Evolutionary conservation across 2,113 vertebrate species (phyloP).

Genomic region (Barnardius zonarius): DNA sequence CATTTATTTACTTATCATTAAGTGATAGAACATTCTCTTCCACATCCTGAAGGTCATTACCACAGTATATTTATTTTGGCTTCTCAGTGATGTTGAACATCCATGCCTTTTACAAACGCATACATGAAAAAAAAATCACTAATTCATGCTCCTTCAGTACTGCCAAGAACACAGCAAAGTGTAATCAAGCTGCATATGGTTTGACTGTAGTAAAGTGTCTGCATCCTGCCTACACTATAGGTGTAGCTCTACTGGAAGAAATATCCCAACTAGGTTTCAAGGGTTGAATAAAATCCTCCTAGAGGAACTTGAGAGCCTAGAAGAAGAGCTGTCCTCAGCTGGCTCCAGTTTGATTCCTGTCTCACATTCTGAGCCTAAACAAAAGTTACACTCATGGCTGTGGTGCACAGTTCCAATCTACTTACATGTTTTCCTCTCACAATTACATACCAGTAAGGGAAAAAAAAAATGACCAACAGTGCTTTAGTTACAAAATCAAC

Average conservation of each 20-base stretch:
- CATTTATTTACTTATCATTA: slow-evolving; percentile 33
- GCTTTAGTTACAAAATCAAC: slow-evolving; percentile 5
- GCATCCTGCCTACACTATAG: neutral
- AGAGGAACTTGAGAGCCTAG: neutral
- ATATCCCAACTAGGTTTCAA: neutral
- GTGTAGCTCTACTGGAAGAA: neutral
- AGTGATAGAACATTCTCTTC: slow-evolving; percentile 6
- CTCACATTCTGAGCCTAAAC: neutral
- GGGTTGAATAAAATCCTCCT: neutral
- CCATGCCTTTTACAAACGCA: neutral
- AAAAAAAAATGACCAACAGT: neutral
- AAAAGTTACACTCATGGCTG: neutral
- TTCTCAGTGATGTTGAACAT: neutral
- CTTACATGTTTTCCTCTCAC: neutral
- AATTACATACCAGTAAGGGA: neutral
- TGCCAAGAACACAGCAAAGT: neutral
- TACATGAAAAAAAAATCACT: neutral
- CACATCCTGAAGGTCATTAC: slow-evolving; percentile 31
- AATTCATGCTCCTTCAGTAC: neutral
- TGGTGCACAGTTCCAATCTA: neutral
- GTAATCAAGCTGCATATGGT: neutral
- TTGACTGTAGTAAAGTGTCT: neutral
- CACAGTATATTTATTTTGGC: slow-evolving; percentile 20
- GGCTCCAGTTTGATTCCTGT: neutral
- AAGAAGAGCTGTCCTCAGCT: neutral